Percentiles rank a stretch among this genome's conserved stretches.
Conservation (phyloP, 2,888 invertebrate species). For the Tachystola acroxantha region DNA sequence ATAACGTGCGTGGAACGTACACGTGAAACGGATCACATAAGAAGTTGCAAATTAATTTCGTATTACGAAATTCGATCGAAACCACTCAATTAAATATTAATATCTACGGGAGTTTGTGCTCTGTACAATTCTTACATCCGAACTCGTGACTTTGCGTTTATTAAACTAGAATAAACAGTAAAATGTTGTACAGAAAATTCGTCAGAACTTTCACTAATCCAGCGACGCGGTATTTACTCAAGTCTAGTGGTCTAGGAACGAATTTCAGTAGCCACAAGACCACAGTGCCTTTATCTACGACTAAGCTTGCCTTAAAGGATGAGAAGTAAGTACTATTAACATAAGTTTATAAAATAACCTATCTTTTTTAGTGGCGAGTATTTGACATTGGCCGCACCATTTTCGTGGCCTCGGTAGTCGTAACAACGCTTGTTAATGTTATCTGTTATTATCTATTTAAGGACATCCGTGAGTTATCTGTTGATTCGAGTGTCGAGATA, state of each 20-base stretch:
- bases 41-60: slow-evolving; percentile 6
- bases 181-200: slow-evolving; percentile 52
- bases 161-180: slow-evolving; percentile 10
- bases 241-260: slow-evolving; percentile 36
- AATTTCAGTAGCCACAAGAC: slow-evolving; percentile 46
- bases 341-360: no score
- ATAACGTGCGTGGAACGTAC: slow-evolving; percentile 2
- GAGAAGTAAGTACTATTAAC: slow-evolving; percentile 49
- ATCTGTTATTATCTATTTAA: no score
- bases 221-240: slow-evolving; percentile 38
- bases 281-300: slow-evolving; percentile 53
- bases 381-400: slow-evolving; percentile 1
- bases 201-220: slow-evolving; percentile 46
- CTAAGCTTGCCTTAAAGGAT: slow-evolving; percentile 46
- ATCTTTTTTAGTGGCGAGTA: neutral
- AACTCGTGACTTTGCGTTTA: slow-evolving; percentile 21
- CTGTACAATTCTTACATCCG: neutral
- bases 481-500: no score
- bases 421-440: no score
- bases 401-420: neutral
- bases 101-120: neutral
- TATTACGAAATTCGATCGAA: neutral
- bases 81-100: neutral
- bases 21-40: slow-evolving; percentile 12
- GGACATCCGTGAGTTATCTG: no score